Conservation (phyloP, 2,888 invertebrate species). For the Synergus japonicus region DNA sequence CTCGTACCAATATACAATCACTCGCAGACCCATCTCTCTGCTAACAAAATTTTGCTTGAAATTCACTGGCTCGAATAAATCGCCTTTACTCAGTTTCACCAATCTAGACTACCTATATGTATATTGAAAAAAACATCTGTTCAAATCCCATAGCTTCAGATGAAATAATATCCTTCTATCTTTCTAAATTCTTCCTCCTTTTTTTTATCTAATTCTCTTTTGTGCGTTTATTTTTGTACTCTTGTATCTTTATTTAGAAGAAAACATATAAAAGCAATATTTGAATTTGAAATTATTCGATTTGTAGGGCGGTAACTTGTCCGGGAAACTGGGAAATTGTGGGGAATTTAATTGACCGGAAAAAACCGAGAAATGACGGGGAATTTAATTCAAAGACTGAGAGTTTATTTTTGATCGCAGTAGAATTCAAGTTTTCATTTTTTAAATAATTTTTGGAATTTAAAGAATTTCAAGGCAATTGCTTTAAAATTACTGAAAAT, state of each 20-base stretch:
- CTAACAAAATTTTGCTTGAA: slow-evolving; percentile 14
- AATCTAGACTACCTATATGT: not conserved
- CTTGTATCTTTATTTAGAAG: not conserved
- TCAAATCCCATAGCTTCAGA: slow-evolving; percentile 16
- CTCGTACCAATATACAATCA: slow-evolving; percentile 17
- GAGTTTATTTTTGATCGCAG: too few species aligned
- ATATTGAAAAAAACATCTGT: not conserved
- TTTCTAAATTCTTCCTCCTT: not conserved
- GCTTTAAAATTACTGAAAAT: too few species aligned
- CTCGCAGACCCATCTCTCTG: slow-evolving; percentile 8
- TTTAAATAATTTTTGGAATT: too few species aligned
- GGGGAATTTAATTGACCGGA: too few species aligned
- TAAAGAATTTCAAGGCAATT: too few species aligned
- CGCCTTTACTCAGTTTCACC: slow-evolving; percentile 29
- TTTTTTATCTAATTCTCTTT: not conserved
- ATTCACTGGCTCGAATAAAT: slow-evolving; percentile 6
- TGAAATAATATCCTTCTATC: not conserved
- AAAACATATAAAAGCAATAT: not conserved
- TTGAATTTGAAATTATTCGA: not conserved
- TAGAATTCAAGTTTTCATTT: too few species aligned
- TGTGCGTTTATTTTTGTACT: not conserved
- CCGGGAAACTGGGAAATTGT: too few species aligned
- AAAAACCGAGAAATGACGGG: too few species aligned
- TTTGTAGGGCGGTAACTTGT: too few species aligned
- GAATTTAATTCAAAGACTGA: too few species aligned